These are phyloP conservation scores for Saimiri boliviensis DNA, from an alignment of 2,113 vertebrate species.

Conservation along the genomic window DNA sequence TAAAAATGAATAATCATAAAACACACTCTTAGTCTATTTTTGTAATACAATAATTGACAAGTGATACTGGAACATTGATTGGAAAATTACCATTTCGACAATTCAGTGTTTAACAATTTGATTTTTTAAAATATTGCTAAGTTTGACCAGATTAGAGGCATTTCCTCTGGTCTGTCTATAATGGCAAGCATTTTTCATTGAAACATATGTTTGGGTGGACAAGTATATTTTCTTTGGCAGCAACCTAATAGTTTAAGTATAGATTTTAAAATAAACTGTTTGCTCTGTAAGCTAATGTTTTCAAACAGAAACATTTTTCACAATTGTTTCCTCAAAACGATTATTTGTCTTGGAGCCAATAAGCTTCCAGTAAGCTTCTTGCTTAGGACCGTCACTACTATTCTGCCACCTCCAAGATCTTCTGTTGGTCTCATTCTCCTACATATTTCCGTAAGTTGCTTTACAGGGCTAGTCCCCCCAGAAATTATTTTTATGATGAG, in stretches of 20 bases:
- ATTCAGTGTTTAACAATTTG: slow-evolving; percentile 30
- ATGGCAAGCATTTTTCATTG: slow-evolving; percentile 33
- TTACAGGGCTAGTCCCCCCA: not conserved
- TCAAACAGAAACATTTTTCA: slow-evolving; percentile 60
- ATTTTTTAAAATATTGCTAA: slow-evolving; percentile 2
- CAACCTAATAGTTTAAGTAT: slow-evolving; percentile 40
- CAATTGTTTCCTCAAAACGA: slow-evolving; percentile 63
- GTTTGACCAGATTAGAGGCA: not conserved
- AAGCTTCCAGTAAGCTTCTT: not conserved
- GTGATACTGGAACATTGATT: not conserved
- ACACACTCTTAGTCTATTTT: not conserved
- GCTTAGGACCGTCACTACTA: not conserved
- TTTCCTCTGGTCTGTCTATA: slow-evolving; percentile 24
- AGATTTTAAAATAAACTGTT: slow-evolving; percentile 68
- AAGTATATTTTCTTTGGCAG: slow-evolving; percentile 65
- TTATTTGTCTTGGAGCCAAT: slow-evolving; percentile 30
- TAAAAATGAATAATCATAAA: not conserved
- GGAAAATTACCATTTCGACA: slow-evolving; percentile 47
- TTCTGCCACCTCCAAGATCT: not conserved
- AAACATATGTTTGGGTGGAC: slow-evolving; percentile 53
- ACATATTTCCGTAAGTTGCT: not conserved
- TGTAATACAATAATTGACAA: slow-evolving; percentile 24
- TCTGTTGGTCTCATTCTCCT: not conserved
- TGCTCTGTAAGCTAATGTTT: slow-evolving; percentile 53
- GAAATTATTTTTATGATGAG: not conserved